Base-by-base conservation (phyloP, 2,797 vertebrate genomes). In the Oreochromis grahami region DNA sequence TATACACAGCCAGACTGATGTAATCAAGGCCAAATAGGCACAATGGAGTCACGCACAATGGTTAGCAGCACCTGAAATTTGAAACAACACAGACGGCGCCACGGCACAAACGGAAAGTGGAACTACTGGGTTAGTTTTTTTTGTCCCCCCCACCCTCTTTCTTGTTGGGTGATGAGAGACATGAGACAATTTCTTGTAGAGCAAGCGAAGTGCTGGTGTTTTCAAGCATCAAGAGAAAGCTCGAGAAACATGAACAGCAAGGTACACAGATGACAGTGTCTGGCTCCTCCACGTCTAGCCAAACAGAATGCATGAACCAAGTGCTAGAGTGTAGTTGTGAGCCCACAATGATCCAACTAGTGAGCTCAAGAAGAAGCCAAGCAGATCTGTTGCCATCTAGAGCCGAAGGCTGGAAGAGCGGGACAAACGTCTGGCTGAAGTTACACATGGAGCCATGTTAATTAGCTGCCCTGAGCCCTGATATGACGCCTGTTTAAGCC, bases 251-350 rank as follows among this genome's bases (percentile, higher is more conserved):
- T 53, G 87, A 94, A 74, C 84, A 87, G 78, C 84, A 83, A 89
- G 83, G 87, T 85, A 90, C 92, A 93, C 87, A 92, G 78, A 93
- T 81, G 90, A 87, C 90, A 79, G 88, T 86, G 84, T 79, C 78
- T 88, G 94, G 95, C 95, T 94, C 94, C 93, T 87, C 81, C 80
- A 78, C 80, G 93, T 94, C 93, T 94, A 86, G 91, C 91, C 88
- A 79, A 77, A 89, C 79, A 53, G 82, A 83, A 79, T 26, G 82
- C 87, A 85, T 12, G 45, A 76, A 84, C 34, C 74, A 17, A 88
- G 79, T 84, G 72, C 78, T n/a, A 43, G 70, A 60, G 82, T 19
- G 70, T 2, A 72, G 85, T 41, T 77, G 55, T 52, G 50, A 68
- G 86, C 70, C 72, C 52, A 70, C 55, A 45, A 29, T 45, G 24